Evolutionary conservation across 2,888 invertebrate genomes (phyloP).

Genomic region (Diadegma fenestrale): DNA sequence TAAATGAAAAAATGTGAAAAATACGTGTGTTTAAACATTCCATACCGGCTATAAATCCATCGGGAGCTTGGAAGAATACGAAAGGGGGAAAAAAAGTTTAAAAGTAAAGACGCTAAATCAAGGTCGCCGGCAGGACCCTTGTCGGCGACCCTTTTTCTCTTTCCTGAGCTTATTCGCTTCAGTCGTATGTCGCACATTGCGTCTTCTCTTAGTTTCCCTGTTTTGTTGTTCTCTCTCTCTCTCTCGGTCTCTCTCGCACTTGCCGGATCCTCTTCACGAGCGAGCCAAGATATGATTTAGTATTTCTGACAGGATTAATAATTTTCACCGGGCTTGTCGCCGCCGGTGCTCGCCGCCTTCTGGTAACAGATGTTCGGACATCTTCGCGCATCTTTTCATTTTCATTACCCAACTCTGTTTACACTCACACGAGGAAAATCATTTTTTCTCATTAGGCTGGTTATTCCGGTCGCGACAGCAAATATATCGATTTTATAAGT

Average conservation of each 20-base stretch:
- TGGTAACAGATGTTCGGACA: slow-evolving; percentile 83
- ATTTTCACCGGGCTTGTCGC: slow-evolving; percentile 76
- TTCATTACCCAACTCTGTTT: slow-evolving; percentile 11
- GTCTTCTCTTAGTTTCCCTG: slow-evolving; percentile 39
- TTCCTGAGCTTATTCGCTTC: slow-evolving; percentile 58
- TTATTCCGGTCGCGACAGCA: slow-evolving; percentile 2
- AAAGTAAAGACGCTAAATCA: slow-evolving; percentile 80
- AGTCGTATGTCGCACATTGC: slow-evolving; percentile 43
- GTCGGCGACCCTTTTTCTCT: slow-evolving; percentile 59
- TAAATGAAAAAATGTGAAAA: slow-evolving; percentile 24
- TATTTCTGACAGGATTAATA: slow-evolving; percentile 83
- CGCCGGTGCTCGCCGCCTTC: slow-evolving; percentile 62
- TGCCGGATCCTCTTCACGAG: slow-evolving; percentile 20
- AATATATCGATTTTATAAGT: background rate
- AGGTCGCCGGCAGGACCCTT: slow-evolving; percentile 76
- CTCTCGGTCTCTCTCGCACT: slow-evolving; percentile 63
- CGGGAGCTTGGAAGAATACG: slow-evolving; percentile 34
- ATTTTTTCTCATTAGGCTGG: slow-evolving; percentile 58
- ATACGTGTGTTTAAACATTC: slow-evolving; percentile 59
- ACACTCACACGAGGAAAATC: slow-evolving; percentile 50
- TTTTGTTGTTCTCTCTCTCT: slow-evolving; percentile 45
- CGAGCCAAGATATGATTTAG: slow-evolving; percentile 79
- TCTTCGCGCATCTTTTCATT: slow-evolving; percentile 73
- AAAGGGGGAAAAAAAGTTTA: slow-evolving; percentile 71
- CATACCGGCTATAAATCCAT: slow-evolving; percentile 69